Percentiles rank a stretch among this genome's conserved stretches.
phyloP scores from a whole-genome alignment of 2,888 invertebrate genomes.

The Fragum sueziense region DNA sequence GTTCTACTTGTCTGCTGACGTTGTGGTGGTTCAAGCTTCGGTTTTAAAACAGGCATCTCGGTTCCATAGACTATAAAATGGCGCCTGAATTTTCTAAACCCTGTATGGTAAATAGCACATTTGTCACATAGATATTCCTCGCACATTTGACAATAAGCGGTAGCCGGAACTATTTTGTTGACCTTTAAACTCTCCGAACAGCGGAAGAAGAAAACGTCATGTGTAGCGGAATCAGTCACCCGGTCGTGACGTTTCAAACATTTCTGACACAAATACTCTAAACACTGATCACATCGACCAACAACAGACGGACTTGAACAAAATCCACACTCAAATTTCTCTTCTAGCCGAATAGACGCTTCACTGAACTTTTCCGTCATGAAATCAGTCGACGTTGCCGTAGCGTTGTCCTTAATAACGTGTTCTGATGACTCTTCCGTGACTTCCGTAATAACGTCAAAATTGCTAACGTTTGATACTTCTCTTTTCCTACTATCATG shows the following conservation, averaged over 20 bases:
- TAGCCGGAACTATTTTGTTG: conserved; percentile 22
- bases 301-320: conserved; percentile 8
- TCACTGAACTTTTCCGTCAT: conserved; percentile 13
- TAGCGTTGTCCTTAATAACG: background rate
- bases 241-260: conserved; percentile 17
- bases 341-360: conserved; percentile 7
- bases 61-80: conserved; percentile 22
- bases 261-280: conserved; percentile 21
- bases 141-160: conserved; percentile 14
- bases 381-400: background rate
- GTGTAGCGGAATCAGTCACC: background rate
- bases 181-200: conserved; percentile 26
- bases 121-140: conserved; percentile 24
- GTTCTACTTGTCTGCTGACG: background rate
- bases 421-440: background rate
- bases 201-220: conserved; percentile 9
- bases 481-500: background rate
- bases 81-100: conserved; percentile 19
- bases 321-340: conserved; percentile 8
- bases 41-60: conserved; percentile 19
- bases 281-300: conserved; percentile 18
- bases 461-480: background rate
- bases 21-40: background rate
- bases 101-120: conserved; percentile 19
- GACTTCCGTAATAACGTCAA: conserved; percentile 5